Evolutionary conservation across 2,113 vertebrate genomes (phyloP).

Genomic region (Eublepharis macularius): DNA sequence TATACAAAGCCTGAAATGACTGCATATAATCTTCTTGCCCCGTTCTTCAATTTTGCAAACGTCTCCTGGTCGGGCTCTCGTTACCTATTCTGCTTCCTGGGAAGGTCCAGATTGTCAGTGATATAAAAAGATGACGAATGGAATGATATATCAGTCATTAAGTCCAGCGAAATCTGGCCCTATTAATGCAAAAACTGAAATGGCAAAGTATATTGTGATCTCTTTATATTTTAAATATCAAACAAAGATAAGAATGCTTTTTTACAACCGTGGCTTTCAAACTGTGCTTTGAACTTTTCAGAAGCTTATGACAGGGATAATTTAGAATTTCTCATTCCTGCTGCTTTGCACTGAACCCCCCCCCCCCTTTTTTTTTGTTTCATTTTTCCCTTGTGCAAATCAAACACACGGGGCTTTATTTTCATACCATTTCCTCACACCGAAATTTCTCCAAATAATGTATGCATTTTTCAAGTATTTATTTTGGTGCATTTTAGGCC

Average conservation of each 20-base stretch:
- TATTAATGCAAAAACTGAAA: constrained; percentile 10
- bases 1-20: constrained; percentile 46
- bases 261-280: background rate
- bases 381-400: no score
- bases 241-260: background rate
- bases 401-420: no score
- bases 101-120: background rate
- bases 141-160: background rate
- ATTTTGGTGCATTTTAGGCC: no score
- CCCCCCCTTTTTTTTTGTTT: no score
- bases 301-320: background rate
- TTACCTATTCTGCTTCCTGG: background rate
- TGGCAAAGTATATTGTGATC: background rate
- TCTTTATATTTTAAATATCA: background rate
- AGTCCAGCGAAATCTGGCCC: constrained; percentile 15
- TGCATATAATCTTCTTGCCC: constrained; percentile 3
- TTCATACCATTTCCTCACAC: no score
- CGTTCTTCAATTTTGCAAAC: constrained; percentile 16
- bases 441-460: no score
- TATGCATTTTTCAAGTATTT: no score
- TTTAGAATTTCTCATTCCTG: no score
- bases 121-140: background rate
- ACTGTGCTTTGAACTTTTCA: background rate
- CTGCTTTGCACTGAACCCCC: no score
- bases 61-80: background rate